Conservation (phyloP, 2,113 vertebrate species). For the Colistium nudipinnis region DNA sequence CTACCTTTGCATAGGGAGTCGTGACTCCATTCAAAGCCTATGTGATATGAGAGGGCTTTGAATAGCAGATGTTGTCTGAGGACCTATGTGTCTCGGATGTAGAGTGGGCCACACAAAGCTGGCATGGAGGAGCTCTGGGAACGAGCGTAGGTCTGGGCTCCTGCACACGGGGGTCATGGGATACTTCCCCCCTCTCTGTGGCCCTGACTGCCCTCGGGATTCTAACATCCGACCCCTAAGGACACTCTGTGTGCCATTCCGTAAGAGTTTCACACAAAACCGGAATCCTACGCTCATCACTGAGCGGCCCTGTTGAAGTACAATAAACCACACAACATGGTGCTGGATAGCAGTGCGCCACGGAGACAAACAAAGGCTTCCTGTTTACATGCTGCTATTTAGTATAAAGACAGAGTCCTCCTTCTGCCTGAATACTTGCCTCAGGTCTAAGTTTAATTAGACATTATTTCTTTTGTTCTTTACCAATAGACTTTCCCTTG, state of each 20-base stretch:
- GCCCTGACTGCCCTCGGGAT: constrained; percentile 50
- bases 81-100: constrained; percentile 59
- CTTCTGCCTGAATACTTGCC: constrained; percentile 28
- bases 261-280: constrained; percentile 47
- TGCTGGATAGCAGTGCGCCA: constrained; percentile 6
- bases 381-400: constrained; percentile 53
- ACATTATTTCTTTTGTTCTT: constrained; percentile 49
- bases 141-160: constrained; percentile 45
- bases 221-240: constrained; percentile 63
- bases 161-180: constrained; percentile 56
- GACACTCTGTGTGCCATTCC: constrained; percentile 49
- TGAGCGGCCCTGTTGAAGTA: not conserved
- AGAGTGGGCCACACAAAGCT: constrained; percentile 51
- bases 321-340: constrained; percentile 31
- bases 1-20: not conserved
- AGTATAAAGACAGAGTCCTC: constrained; percentile 52
- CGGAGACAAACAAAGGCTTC: constrained; percentile 55
- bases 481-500: constrained; percentile 50
- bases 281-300: constrained; percentile 15
- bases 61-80: constrained; percentile 56
- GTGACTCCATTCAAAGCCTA: constrained; percentile 18
- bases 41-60: constrained; percentile 52
- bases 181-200: constrained; percentile 36
- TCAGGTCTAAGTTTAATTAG: constrained; percentile 41
- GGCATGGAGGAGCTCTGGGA: constrained; percentile 47